Percentiles rank a stretch among this genome's conserved stretches.
These are phyloP conservation scores for Zygaena filipendulae DNA, from an alignment of 2,888 invertebrate genomes.

Conservation along the genomic window DNA sequence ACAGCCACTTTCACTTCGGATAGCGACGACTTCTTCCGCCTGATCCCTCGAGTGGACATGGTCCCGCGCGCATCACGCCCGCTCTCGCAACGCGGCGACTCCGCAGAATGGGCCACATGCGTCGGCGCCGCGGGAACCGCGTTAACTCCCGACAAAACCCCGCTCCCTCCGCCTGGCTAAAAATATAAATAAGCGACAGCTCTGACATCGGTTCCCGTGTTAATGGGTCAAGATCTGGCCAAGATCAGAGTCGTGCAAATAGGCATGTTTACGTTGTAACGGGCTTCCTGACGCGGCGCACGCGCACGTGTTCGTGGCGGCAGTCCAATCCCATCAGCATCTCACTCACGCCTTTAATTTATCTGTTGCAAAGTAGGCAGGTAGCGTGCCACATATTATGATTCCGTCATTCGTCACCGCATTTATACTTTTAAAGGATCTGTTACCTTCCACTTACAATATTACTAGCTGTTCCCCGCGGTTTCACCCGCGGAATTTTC, in stretches of 20 bases:
- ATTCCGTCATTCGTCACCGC: too few species aligned
- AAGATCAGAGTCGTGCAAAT: constrained; percentile 58
- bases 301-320: constrained; percentile 33
- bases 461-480: too few species aligned
- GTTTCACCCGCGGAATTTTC: too few species aligned
- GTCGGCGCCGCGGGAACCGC: constrained; percentile 23
- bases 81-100: constrained; percentile 22
- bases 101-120: constrained; percentile 28
- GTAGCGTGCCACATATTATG: too few species aligned
- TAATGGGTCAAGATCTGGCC: constrained; percentile 69
- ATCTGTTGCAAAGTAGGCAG: too few species aligned
- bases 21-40: constrained; percentile 89
- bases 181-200: constrained; percentile 57
- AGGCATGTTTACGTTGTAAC: constrained; percentile 48
- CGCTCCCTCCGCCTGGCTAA: constrained; percentile 44
- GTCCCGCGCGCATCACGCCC: constrained; percentile 28
- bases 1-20: constrained; percentile 93
- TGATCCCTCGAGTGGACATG: constrained; percentile 84
- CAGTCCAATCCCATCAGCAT: constrained; percentile 24
- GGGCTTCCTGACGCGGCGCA: constrained; percentile 35
- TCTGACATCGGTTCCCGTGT: constrained; percentile 54
- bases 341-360: constrained; percentile 3
- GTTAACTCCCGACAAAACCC: constrained; percentile 34
- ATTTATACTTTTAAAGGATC: too few species aligned
- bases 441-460: too few species aligned